Evolutionary conservation across 1,140 invertebrate species (phyloP).

Genomic region (Calephelis nemesis): DNA sequence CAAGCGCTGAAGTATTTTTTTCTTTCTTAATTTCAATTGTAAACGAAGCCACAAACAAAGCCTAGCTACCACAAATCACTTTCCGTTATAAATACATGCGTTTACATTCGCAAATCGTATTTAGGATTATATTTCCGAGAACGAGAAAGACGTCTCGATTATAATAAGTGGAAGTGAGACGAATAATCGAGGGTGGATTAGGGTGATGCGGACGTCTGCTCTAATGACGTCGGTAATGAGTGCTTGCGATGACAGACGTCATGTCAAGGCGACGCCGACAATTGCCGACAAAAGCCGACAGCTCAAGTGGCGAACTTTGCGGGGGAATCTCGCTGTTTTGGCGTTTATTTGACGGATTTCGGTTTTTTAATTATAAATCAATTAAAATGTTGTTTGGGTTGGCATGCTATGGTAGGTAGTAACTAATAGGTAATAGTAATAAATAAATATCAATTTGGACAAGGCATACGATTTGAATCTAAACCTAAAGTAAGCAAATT

Average conservation of each 20-base stretch:
- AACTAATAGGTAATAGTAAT: too few relatives aligned
- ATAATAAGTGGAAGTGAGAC: neutral
- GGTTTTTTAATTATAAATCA: slow-evolving; percentile 6
- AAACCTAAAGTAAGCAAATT: too few relatives aligned
- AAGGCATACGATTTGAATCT: too few relatives aligned
- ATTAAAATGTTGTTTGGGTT: neutral
- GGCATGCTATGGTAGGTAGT: too few relatives aligned
- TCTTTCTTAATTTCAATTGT: too few relatives aligned
- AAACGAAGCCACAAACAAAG: too few relatives aligned
- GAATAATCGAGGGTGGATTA: slow-evolving; percentile 1
- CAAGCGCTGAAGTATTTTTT: too few relatives aligned
- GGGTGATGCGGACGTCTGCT: neutral
- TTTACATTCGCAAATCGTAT: neutral
- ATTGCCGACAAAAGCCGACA: slow-evolving; percentile 16
- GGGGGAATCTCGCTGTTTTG: slow-evolving; percentile 9
- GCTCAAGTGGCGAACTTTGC: slow-evolving; percentile 8
- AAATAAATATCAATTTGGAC: too few relatives aligned
- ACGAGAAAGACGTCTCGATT: neutral
- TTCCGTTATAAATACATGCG: neutral
- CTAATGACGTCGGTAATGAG: slow-evolving; percentile 17
- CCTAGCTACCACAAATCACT: neutral
- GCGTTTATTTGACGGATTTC: slow-evolving; percentile 5
- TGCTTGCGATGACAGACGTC: slow-evolving; percentile 13
- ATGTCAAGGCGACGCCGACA: slow-evolving; percentile 14
- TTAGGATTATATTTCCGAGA: neutral